Conservation (phyloP, 1,140 invertebrate genomes). For the Vollenhovia emeryi region DNA sequence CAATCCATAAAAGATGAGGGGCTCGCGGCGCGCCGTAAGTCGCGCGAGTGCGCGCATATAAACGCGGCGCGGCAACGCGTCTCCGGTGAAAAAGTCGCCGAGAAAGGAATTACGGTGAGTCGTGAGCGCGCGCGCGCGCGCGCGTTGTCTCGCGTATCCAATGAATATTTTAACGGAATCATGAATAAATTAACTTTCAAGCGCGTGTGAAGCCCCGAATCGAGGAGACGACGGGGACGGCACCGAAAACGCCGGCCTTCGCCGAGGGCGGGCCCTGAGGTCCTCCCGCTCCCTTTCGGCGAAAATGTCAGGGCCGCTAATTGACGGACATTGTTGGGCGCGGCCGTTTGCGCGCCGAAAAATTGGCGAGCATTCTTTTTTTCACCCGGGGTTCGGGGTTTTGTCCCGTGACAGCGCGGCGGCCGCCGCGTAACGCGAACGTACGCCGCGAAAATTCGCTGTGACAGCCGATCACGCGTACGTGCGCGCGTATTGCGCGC, state of each 20-base stretch:
- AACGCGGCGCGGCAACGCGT: conserved; percentile 31
- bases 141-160: conserved; percentile 54
- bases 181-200: conserved; percentile 71
- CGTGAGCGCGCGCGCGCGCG: neutral
- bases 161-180: conserved; percentile 70
- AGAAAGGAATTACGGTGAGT: conserved; percentile 50
- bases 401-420: conserved; percentile 31
- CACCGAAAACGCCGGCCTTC: conserved; percentile 5
- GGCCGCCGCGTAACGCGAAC: neutral
- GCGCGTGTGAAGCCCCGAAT: neutral
- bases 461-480: conserved; percentile 55
- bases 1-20: conserved; percentile 54
- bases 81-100: conserved; percentile 39
- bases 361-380: conserved; percentile 1
- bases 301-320: neutral
- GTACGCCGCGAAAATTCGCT: conserved; percentile 42
- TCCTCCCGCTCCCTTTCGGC: neutral
- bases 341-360: neutral
- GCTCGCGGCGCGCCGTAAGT: conserved; percentile 38
- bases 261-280: neutral
- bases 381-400: conserved; percentile 8
- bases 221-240: neutral
- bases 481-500: conserved; percentile 21
- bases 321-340: conserved; percentile 9
- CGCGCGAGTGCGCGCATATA: conserved; percentile 44